Evolutionary conservation across 2,888 invertebrate species (phyloP).

Genomic region (Oxyteleia sp.): DNA sequence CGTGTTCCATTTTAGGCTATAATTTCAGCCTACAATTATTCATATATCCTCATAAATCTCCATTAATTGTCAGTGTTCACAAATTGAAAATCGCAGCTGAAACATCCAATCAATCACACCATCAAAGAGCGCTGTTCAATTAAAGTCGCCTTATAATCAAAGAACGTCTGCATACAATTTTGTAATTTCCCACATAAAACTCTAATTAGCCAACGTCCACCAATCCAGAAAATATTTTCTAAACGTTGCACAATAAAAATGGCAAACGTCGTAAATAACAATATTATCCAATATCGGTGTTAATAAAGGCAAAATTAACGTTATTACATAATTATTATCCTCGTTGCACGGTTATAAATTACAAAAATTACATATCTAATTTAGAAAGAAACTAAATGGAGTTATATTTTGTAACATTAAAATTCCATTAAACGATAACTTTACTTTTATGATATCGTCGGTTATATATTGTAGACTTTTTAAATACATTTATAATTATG

Average conservation of each 20-base stretch:
- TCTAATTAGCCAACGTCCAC: slow-evolving; percentile 23
- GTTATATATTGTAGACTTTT: slow-evolving; percentile 40
- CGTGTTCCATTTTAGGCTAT: too few species aligned
- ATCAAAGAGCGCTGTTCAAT: neutral
- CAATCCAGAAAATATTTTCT: slow-evolving; percentile 28
- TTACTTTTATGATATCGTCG: slow-evolving; percentile 36
- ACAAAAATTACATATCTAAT: slow-evolving; percentile 53
- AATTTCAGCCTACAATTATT: too few species aligned
- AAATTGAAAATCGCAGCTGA: too few species aligned
- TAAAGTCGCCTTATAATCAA: slow-evolving; percentile 15
- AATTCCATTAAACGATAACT: slow-evolving; percentile 56
- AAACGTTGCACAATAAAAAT: slow-evolving; percentile 39
- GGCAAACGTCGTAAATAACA: slow-evolving; percentile 34
- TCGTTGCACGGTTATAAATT: slow-evolving; percentile 39
- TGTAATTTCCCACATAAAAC: slow-evolving; percentile 9
- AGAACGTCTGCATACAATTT: slow-evolving; percentile 19
- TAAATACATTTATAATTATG: slow-evolving; percentile 58
- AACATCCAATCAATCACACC: neutral
- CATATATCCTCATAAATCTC: too few species aligned
- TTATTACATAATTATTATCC: slow-evolving; percentile 35
- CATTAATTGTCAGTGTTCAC: too few species aligned
- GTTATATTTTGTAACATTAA: slow-evolving; percentile 53
- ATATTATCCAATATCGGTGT: slow-evolving; percentile 27
- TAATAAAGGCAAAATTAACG: slow-evolving; percentile 39
- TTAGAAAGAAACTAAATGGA: slow-evolving; percentile 50